Evolutionary conservation across 1,140 invertebrate species (phyloP).

Genomic region (Ooceraea biroi): DNA sequence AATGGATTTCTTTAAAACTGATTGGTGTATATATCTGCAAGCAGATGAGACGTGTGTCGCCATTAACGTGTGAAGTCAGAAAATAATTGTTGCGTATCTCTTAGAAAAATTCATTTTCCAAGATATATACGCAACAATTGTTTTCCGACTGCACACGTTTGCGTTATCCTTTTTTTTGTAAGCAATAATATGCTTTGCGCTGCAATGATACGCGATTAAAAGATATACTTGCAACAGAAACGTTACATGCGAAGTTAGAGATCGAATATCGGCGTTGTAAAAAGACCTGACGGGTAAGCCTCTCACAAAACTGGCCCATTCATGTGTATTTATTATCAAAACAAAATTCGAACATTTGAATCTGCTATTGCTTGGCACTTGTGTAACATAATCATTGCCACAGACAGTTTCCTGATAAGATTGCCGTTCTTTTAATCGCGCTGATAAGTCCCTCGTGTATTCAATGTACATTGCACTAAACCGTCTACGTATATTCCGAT

Average conservation of each 20-base stretch:
- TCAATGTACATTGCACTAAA: constrained; percentile 26
- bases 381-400: constrained; percentile 41
- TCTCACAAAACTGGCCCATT: constrained; percentile 17
- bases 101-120: constrained; percentile 2
- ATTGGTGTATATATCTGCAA: constrained; percentile 5
- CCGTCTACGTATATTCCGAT: not conserved
- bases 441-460: constrained; percentile 1
- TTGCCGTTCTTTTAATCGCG: constrained; percentile 13
- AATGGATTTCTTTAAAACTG: constrained; percentile 4
- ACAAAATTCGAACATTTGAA: constrained; percentile 25
- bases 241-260: constrained; percentile 28
- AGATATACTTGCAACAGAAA: constrained; percentile 21
- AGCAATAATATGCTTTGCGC: constrained; percentile 28
- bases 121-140: constrained; percentile 24
- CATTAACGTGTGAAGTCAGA: no score
- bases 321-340: not conserved
- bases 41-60: not conserved
- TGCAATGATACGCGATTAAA: constrained; percentile 28
- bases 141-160: not conserved
- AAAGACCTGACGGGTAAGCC: constrained; percentile 24
- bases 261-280: constrained; percentile 15
- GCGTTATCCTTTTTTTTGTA: constrained; percentile 25
- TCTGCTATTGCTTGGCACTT: constrained; percentile 55
- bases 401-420: constrained; percentile 11
- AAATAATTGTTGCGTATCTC: not conserved